Base-by-base conservation (phyloP, 2,113 vertebrate genomes). In the Hipposideros armiger region DNA sequence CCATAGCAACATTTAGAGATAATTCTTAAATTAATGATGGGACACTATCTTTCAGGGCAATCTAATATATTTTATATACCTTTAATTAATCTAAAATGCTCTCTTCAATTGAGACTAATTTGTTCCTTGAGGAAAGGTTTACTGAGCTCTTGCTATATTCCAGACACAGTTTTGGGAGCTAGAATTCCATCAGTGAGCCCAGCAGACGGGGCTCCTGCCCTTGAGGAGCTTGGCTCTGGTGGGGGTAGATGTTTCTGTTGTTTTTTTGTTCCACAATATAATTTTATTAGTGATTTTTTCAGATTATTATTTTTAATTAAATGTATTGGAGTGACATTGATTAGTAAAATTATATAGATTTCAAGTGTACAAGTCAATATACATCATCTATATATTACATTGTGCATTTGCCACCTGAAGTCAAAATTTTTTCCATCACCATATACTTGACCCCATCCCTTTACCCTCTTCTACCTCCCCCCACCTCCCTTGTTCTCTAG, bases 1-100 rank as follows among this genome's bases (percentile, higher is more conserved):
- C n/a, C 11, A 58, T 64, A 40, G 20, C 11, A 89, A 36, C 26
- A 3, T 4, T 56, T 54, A 28, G 11, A 52, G 42, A 62, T 74
- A 73, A 87, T 82, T 83, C n/a, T 83, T 78, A 50, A 2, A 76
- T 50, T 30, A 78, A 19, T 50, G 42, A 76, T 80, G 30, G 30
- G 7, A 26, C 5, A 28, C 22, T 36, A 47, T 80, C 11, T 91
- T 60, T 91, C 17, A 14, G 42, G 16, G 30, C 3, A 40, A 5
- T 30, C 8, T n/a, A 84, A 77, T 28, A 4, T 20, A 80, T 77
- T 92, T 80, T 73, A 87, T 80, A 69, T 30, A 87, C 13, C 15
- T 95, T 87, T 84, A 62, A 93, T 67, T 87, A 20, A 52, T 96
- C 9, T 85, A 84, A 76, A 77, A 5, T 54, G 15, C 10, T 69